A percentile compares a stretch with the other conserved stretches of the same genome.
Evolutionary conservation across 2,113 vertebrate genomes (phyloP).

Genomic region (Numenius arquata): DNA sequence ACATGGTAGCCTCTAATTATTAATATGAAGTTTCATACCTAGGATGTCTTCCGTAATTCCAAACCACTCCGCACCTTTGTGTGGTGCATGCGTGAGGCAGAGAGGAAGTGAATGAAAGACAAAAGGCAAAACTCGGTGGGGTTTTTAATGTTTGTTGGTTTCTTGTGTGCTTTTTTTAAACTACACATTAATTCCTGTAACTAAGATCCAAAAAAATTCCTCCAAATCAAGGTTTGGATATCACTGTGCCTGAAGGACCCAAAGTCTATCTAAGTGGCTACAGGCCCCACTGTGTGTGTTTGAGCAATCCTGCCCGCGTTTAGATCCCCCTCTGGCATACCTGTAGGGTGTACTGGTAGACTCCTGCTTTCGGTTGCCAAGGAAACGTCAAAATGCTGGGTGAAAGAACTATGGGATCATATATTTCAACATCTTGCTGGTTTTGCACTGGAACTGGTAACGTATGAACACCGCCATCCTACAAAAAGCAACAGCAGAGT

Average conservation of each 20-base stretch:
- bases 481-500: neutral
- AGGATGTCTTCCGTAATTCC: neutral
- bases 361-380: conserved; percentile 92
- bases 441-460: conserved; percentile 83
- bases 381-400: conserved; percentile 91
- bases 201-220: neutral
- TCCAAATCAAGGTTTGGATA: neutral
- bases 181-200: neutral
- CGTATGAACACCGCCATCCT: conserved; percentile 81
- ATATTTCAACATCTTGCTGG: conserved; percentile 94
- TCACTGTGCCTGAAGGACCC: neutral
- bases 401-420: conserved; percentile 85
- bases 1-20: neutral
- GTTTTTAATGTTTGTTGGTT: neutral
- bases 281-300: neutral
- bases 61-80: neutral
- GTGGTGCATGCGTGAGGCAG: accelerated
- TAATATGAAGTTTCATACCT: neutral
- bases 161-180: neutral
- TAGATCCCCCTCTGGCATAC: conserved; percentile 63
- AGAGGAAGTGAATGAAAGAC: neutral
- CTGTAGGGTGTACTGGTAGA: conserved; percentile 91
- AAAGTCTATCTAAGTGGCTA: neutral
- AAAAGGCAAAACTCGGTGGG: neutral
- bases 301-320: neutral